Percentiles rank a stretch among this genome's conserved stretches.
Evolutionary conservation across 1,140 invertebrate genomes (phyloP).

Genomic region (Papilio xuthus): DNA sequence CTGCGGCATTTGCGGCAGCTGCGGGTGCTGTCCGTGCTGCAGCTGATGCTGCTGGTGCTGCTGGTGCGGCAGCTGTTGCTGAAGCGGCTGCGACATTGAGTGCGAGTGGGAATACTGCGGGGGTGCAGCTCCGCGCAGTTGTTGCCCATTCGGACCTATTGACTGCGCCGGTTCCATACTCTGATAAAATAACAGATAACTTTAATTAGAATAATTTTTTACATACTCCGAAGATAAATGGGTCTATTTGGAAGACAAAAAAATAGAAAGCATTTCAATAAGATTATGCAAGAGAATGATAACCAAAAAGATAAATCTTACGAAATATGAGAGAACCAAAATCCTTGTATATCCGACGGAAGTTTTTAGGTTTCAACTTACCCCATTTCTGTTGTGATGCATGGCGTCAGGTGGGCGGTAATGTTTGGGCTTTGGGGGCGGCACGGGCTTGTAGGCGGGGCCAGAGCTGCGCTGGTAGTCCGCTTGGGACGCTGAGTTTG

Average conservation of each 20-base stretch:
- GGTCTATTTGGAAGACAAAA: too few species aligned
- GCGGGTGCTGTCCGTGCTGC: neutral
- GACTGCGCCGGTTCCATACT: slow-evolving; percentile 78
- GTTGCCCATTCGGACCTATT: slow-evolving; percentile 40
- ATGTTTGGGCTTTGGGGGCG: slow-evolving; percentile 95
- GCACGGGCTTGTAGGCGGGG: slow-evolving; percentile 91
- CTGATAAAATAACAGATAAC: slow-evolving; percentile 38
- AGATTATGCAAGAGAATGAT: too few species aligned
- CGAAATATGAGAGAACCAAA: too few species aligned
- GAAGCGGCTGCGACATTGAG: slow-evolving; percentile 80
- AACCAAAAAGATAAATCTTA: too few species aligned
- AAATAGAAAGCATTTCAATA: too few species aligned
- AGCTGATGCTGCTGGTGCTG: slow-evolving; percentile 76
- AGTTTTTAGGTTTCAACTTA: slow-evolving; percentile 51
- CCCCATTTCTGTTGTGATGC: slow-evolving; percentile 62
- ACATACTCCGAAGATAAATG: too few species aligned
- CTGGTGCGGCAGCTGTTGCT: slow-evolving; percentile 72
- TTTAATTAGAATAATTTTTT: too few species aligned
- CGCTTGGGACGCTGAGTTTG: slow-evolving; percentile 82
- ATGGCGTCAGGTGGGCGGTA: slow-evolving; percentile 87
- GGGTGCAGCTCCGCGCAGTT: slow-evolving; percentile 49
- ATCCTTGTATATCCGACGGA: too few species aligned
- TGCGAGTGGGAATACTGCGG: slow-evolving; percentile 79
- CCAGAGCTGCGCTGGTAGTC: slow-evolving; percentile 78
- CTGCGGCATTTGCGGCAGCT: neutral